Base-by-base conservation (phyloP, 30 jellyfish, hydroid and myxozoan species). In the Clytia hemisphaerica region DNA sequence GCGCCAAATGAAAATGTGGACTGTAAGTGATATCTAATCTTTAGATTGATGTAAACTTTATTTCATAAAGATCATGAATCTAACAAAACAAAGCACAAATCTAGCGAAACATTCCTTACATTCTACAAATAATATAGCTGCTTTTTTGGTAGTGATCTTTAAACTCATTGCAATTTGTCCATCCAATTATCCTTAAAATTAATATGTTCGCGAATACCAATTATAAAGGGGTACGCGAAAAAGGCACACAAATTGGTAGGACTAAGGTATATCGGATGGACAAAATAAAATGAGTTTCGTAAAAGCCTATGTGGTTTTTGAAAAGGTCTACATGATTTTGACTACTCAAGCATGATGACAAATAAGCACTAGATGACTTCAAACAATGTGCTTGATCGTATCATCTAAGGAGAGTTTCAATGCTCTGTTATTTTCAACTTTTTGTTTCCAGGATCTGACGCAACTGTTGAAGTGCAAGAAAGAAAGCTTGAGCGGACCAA, bases 1-100 rank as follows among this genome's bases (percentile, higher is more conserved):
- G 79, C 93, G 72, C 5, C 98, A 89, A 62, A 80, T 89, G 95
- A 89, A 89, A 45, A 89, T 89, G 98, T 89, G 98, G 98, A 75
- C 82, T 75, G 98, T 89, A 76, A 44, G 77, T 24, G 16, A 2
- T 37, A 12, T 33, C 34, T 31, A 9, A 7, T 67, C 16, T 37
- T 67, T 31, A 18, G 30, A 30, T 45, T 7, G 7, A 51, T 14
- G 31, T 51, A 16, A n/a, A n/a, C 26, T 58, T 58, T 58, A 2
- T 16, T 3, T 29, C 18, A 18, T 2, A 24, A 19, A 18, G 25
- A 19, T 48, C 26, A 42, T 42, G n/a, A 10, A 42, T 42, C 12
- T 10, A 42, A 12, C n/a, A 42, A 42, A 42, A 10, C 53, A 10
- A 10, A 10, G 53, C 15, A 12, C 12, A 10, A 10, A 42, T 10